These are phyloP conservation scores for Nasonia oneida DNA, from an alignment of 2,888 invertebrate species.

Conservation along the genomic window DNA sequence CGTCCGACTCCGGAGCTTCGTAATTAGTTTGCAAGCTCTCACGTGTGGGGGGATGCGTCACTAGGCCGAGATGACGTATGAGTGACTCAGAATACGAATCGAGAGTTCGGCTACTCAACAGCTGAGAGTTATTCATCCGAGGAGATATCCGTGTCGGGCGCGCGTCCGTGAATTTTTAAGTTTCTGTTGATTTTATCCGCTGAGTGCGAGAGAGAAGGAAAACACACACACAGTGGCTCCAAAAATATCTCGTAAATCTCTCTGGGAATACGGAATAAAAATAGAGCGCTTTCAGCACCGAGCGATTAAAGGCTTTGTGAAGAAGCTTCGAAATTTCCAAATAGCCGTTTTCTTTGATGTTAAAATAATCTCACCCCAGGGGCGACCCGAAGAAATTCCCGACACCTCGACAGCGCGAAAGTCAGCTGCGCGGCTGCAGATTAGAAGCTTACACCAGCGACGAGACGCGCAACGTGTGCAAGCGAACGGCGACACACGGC, in stretches of 20 bases:
- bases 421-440: slow-evolving; percentile 33
- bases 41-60: background rate
- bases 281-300: background rate
- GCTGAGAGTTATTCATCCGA: background rate
- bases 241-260: slow-evolving; percentile 43
- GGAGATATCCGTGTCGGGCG: background rate
- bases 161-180: slow-evolving; percentile 12
- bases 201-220: background rate
- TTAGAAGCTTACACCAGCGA: slow-evolving; percentile 43
- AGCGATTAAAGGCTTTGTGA: slow-evolving; percentile 12
- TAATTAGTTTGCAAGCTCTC: background rate
- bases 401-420: background rate
- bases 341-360: background rate
- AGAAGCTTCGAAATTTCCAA: background rate
- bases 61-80: background rate
- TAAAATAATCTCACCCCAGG: background rate
- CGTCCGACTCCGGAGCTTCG: background rate
- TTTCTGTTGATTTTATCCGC: slow-evolving; percentile 8
- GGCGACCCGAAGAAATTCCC: background rate
- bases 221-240: background rate
- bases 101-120: background rate
- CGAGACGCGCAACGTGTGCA: background rate
- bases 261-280: slow-evolving; percentile 11
- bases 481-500: slow-evolving; percentile 14
- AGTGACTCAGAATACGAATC: background rate